Evolutionary conservation across 2,888 invertebrate species (phyloP), one percentile per base, ranked within the genome.

Genomic region (Meteorus colon): DNA sequence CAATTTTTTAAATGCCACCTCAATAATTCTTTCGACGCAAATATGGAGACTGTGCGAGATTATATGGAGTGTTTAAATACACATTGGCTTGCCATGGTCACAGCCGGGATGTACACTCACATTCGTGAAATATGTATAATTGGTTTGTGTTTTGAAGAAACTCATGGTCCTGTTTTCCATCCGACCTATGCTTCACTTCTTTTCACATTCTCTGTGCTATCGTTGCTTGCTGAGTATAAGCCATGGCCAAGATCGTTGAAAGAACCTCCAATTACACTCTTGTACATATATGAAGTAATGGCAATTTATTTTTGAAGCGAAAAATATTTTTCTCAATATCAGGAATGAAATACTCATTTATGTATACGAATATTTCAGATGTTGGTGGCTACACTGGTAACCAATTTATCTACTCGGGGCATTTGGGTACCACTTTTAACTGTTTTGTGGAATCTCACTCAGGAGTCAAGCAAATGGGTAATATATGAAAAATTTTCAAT

Each of bases 241-340:
- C 83, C 89, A 4, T 89, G 89, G 89, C 89, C 89, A 0, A 82
- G 84, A 71, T 87, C 89, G 0, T 80, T 89, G 4, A 89, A 89
- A 79, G 87, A 88, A 67, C 89, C 89, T 29, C 89, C 89, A 0
- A 79, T 85, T 65, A 87, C 86, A 29, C 81, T 89, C 6, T 78
- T 89, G 27, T 86, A 87, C 51, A 84, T 89, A 77, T 89, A 89
- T 71, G 89, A 89, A 78, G 89, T 88, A 67, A 80, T 59, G 12
- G 19, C 24, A 24, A 16, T 31, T 27, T 2, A 60, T 31, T 24
- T 34, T 24, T 16, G n/a, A 5, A 8, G 34, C 8, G 12, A 12
- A 41, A 12, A 2, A 12, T 12, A 8, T 41, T 41, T 41, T 41
- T 41, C 34, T 24, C 4, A 16, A 59, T 16, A 1, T 19, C 16